Percentiles rank a stretch among this genome's conserved stretches.
These are phyloP conservation scores for Lasioglossum morio DNA, from an alignment of 2,888 invertebrate genomes.

Conservation along the genomic window DNA sequence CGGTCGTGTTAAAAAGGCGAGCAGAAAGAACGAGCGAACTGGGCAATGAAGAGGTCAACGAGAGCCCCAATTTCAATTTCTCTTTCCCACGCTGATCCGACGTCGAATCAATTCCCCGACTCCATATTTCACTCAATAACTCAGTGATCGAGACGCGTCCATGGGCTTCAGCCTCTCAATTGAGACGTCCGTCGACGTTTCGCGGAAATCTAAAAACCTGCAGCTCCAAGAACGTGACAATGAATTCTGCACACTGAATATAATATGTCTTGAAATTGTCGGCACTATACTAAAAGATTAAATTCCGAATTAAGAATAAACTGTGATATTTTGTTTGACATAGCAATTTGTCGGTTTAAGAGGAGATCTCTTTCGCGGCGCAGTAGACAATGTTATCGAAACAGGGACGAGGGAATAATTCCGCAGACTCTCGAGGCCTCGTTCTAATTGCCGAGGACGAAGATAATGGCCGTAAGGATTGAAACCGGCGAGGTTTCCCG, in stretches of 20 bases:
- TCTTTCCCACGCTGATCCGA: conserved; percentile 50
- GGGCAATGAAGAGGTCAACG: conserved; percentile 57
- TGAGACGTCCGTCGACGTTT: not conserved
- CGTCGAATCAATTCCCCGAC: conserved; percentile 40
- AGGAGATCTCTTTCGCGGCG: not conserved
- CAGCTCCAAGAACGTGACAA: not conserved
- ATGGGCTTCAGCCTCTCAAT: conserved; percentile 11
- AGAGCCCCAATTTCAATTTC: conserved; percentile 57
- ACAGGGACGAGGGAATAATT: not conserved
- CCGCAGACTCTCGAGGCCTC: not conserved
- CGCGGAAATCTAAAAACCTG: not conserved
- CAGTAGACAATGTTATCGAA: not conserved
- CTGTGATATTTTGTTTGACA: not conserved
- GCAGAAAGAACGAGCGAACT: conserved; percentile 22
- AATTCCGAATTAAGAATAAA: not conserved
- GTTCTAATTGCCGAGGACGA: not conserved
- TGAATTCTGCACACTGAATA: not conserved
- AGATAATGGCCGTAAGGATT: not conserved
- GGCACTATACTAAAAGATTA: not conserved
- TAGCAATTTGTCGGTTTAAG: not conserved
- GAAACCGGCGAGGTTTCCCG: not conserved
- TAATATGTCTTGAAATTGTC: too few species aligned
- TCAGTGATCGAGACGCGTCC: conserved; percentile 4
- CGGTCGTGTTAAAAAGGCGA: conserved; percentile 23
- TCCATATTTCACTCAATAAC: conserved; percentile 41